Base-by-base conservation (phyloP, 2,888 invertebrate species). In the Nomada fabriciana region DNA sequence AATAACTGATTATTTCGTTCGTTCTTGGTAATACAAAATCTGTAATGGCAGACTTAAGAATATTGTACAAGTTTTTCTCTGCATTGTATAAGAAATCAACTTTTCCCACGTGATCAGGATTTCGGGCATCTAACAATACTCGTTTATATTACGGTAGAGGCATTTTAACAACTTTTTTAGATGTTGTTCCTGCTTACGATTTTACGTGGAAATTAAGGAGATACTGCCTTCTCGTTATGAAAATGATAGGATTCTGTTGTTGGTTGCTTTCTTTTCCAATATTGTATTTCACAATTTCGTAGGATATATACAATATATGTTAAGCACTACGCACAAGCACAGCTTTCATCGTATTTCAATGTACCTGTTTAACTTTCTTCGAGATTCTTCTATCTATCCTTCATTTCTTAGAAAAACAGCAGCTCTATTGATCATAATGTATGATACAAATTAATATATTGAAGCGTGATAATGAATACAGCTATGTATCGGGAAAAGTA, bases 331-430 rank as follows among this genome's bases (percentile, higher is more conserved):
- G 64, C 53, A 77, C 69, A 53, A 71, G 71, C 71, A 80, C 57
- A 77, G 76, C 74, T 76, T 76, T 73, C 15, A 76, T 73, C 29
- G 73, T 72, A 63, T 63, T 72, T 72, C n/a, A 47, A 59, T 75
- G 42, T 36, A 70, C 36, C 29, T 64, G 25, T 64, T 29, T 52
- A 55, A 13, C 57, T n/a, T 73, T 63, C 36, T 23, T 59, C 15
- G 18, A 64, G 13, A 50, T 64, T 10, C 7, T 47, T 42, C 42
- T 50, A 4, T 42, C 42, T 50, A 4, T 11, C 50, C 20, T 29
- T 25, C 4, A 18, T 42, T 72, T 42, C 2, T 20, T 36, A 36
- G 36, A 36, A 36, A 36, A 36, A 36, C 20, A 53, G 42, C 61
- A 20, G 13, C 43, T 72, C 20, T 52, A 47, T 42, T 18, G 25